phyloP scores from a whole-genome alignment of 1,140 invertebrate species.

The Eulimnadia texana region DNA sequence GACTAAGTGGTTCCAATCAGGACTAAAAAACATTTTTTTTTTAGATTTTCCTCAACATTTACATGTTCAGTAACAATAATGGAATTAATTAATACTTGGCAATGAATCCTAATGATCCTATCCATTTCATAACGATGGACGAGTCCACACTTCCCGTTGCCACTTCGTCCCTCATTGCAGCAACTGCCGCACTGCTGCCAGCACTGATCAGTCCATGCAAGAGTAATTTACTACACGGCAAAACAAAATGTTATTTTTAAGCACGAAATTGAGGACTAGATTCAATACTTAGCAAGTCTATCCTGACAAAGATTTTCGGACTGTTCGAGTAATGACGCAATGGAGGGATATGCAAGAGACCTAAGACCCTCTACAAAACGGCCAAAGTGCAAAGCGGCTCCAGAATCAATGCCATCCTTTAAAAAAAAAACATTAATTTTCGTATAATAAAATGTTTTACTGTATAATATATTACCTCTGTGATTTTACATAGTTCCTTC shows the following conservation, averaged over 20 bases:
- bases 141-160: slow-evolving; percentile 22
- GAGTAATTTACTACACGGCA: slow-evolving; percentile 46
- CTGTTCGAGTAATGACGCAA: slow-evolving; percentile 17
- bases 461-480: slow-evolving; percentile 2
- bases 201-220: slow-evolving; percentile 68
- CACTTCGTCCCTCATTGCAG: slow-evolving; percentile 63
- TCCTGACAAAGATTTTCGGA: slow-evolving; percentile 8
- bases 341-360: slow-evolving; percentile 19
- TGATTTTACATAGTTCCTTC: slow-evolving; percentile 18
- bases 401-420: background rate
- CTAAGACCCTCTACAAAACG: background rate
- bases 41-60: background rate
- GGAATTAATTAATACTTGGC: background rate
- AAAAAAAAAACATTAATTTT: background rate
- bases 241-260: background rate
- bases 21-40: background rate
- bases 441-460: background rate
- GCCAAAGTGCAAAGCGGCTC: background rate
- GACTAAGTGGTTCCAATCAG: slow-evolving; percentile 7
- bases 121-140: slow-evolving; percentile 1
- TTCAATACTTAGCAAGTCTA: slow-evolving; percentile 10
- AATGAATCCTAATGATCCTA: slow-evolving; percentile 4
- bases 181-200: slow-evolving; percentile 56
- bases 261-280: too few species aligned
- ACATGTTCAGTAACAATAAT: background rate